A percentile compares a stretch with the other conserved stretches of the same genome.
Evolutionary conservation across 2,888 invertebrate genomes (phyloP).

Genomic region (Dichetophora obliterata): DNA sequence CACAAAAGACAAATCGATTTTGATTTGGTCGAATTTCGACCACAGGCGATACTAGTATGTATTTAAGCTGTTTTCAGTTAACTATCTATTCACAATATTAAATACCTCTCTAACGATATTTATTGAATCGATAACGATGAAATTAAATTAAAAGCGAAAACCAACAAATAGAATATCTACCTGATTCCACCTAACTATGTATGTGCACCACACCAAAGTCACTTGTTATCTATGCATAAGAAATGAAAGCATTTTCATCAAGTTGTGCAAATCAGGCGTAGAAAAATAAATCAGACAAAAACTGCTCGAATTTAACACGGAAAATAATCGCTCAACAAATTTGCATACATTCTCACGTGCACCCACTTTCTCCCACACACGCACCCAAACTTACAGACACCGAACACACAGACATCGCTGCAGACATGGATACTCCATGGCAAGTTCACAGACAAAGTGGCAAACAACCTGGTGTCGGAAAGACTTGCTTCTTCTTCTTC

Average conservation of each 20-base stretch:
- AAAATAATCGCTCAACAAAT: conserved; percentile 18
- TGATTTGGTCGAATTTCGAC: too few species aligned
- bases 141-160: too few species aligned
- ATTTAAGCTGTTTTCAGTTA: too few species aligned
- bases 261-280: neutral
- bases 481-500: neutral
- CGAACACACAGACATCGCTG: neutral
- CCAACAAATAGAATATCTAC: neutral
- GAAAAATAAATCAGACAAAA: neutral
- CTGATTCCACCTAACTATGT: neutral
- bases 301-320: neutral
- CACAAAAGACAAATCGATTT: too few species aligned
- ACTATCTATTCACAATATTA: too few species aligned
- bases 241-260: neutral
- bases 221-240: neutral
- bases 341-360: conserved; percentile 7
- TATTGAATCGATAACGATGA: too few species aligned
- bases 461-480: neutral
- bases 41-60: too few species aligned
- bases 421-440: neutral
- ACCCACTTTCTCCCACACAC: neutral
- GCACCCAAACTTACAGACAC: too few species aligned
- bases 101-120: too few species aligned
- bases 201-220: neutral
- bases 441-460: neutral